Evolutionary conservation across 2,113 vertebrate species (phyloP).

Genomic region (Dasypus novemcinctus): DNA sequence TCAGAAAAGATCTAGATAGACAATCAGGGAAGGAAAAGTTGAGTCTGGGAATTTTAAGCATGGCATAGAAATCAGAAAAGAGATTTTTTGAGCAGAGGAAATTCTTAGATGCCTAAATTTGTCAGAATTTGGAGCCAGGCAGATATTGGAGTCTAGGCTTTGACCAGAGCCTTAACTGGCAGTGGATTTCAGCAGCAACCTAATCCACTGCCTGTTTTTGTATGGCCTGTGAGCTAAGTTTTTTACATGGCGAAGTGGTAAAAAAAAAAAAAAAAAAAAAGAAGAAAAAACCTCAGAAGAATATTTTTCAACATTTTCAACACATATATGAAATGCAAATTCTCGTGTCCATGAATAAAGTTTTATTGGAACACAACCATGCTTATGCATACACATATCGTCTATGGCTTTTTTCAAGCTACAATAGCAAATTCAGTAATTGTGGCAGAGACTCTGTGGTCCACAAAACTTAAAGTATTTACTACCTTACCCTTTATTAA

Average conservation of each 20-base stretch:
- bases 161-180: not conserved
- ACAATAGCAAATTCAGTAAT: not conserved
- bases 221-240: not conserved
- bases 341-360: not conserved
- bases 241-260: not conserved
- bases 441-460: not conserved
- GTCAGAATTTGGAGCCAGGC: not conserved
- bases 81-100: not conserved
- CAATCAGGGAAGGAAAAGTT: not conserved
- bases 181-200: too few species aligned
- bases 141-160: not conserved
- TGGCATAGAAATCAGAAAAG: not conserved
- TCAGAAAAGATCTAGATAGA: not conserved
- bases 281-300: not conserved
- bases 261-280: not conserved
- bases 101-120: not conserved
- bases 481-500: not conserved
- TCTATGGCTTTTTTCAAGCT: not conserved
- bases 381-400: not conserved
- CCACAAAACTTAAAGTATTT: not conserved
- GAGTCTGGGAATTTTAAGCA: not conserved
- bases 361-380: not conserved
- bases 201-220: not conserved
- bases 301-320: not conserved
- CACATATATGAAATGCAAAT: conserved; percentile 7